phyloP scores from a whole-genome alignment of 2,888 invertebrate genomes.

The Apodemia zela region DNA sequence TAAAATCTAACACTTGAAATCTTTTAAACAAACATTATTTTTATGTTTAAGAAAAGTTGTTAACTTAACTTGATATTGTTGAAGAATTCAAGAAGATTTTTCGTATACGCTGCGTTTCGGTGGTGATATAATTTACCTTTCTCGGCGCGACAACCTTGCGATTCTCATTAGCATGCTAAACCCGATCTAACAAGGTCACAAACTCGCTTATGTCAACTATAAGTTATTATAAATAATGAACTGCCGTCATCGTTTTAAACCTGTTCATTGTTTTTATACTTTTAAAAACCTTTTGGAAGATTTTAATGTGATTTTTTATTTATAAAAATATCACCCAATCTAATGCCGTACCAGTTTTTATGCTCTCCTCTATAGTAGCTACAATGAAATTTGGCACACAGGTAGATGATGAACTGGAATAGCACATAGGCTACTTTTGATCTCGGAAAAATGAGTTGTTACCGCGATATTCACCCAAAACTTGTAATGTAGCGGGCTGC shows the following conservation, averaged over 20 bases:
- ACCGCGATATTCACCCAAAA: too few relatives aligned
- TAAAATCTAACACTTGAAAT: too few relatives aligned
- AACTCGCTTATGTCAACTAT: neutral
- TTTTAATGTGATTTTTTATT: neutral
- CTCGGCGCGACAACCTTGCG: neutral
- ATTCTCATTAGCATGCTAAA: slow-evolving; percentile 13
- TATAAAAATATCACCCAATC: too few relatives aligned
- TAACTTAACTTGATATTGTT: neutral
- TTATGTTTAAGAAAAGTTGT: too few relatives aligned
- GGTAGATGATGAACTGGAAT: too few relatives aligned
- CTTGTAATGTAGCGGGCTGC: too few relatives aligned
- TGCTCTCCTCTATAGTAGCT: too few relatives aligned
- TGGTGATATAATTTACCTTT: slow-evolving; percentile 12
- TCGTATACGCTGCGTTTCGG: neutral
- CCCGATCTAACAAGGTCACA: slow-evolving; percentile 14
- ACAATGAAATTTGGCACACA: too few relatives aligned
- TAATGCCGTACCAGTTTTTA: too few relatives aligned
- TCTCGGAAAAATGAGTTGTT: too few relatives aligned
- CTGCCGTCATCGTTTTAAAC: neutral
- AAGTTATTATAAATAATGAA: slow-evolving; percentile 2
- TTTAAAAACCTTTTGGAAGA: neutral
- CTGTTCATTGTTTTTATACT: neutral
- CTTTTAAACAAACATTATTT: too few relatives aligned
- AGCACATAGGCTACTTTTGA: too few relatives aligned
- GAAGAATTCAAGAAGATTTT: neutral